Conservation (phyloP, 2,888 invertebrate species). For the Aphodius granarius region DNA sequence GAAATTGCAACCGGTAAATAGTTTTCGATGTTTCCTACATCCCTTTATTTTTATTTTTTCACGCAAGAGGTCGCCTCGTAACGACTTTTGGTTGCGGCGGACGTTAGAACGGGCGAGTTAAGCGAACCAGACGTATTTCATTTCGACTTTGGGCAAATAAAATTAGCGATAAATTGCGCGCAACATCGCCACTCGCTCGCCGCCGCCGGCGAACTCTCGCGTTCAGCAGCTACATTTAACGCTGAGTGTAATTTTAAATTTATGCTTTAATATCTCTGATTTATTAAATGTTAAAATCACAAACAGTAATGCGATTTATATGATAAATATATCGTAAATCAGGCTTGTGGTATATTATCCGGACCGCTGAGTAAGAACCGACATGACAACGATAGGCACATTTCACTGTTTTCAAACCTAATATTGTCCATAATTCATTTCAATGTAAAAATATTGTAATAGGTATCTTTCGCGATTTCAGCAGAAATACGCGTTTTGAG, state of each 20-base stretch:
- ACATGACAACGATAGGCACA: background rate
- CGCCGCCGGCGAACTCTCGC: background rate
- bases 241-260: constrained; percentile 24
- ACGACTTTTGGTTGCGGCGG: background rate
- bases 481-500: no score
- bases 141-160: constrained; percentile 21
- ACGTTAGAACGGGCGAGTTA: background rate
- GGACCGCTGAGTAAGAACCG: background rate
- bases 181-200: background rate
- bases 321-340: constrained; percentile 24
- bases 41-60: background rate
- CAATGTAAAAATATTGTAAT: no score
- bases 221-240: constrained; percentile 21
- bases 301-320: constrained; percentile 25
- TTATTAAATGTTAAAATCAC: constrained; percentile 24
- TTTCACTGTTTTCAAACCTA: background rate
- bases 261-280: constrained; percentile 26
- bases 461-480: no score
- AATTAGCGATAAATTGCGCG: constrained; percentile 18
- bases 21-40: background rate
- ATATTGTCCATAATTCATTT: no score
- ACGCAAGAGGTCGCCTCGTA: background rate
- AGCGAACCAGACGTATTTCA: constrained; percentile 2
- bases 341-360: background rate
- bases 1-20: background rate